These are phyloP conservation scores for Chymomyza amoena DNA, from an alignment of 2,888 invertebrate genomes.

Conservation along the genomic window DNA sequence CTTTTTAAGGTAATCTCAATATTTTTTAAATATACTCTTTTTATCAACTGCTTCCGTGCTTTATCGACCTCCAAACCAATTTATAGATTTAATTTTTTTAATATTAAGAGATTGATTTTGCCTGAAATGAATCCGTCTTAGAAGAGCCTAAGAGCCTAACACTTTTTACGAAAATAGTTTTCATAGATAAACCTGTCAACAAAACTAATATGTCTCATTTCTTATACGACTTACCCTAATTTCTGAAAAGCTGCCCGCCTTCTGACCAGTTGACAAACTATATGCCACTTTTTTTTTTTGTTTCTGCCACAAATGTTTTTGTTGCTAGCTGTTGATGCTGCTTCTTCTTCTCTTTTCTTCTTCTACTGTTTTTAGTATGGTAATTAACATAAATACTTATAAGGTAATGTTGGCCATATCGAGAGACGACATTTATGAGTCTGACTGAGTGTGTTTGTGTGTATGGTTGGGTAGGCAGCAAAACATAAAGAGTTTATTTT, in stretches of 20 bases:
- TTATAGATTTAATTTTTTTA: too few species aligned
- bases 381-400: constrained; percentile 65
- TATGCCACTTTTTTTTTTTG: constrained; percentile 38
- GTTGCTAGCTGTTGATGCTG: constrained; percentile 19
- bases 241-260: background rate
- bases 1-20: too few species aligned
- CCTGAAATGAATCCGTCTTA: too few species aligned
- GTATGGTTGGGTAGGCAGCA: constrained; percentile 40
- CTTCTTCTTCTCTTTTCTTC: constrained; percentile 2
- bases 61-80: too few species aligned
- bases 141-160: too few species aligned
- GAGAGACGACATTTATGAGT: constrained; percentile 23
- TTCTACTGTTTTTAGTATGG: constrained; percentile 48
- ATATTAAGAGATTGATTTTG: too few species aligned
- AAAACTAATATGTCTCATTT: background rate
- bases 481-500: constrained; percentile 2
- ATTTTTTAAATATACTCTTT: too few species aligned
- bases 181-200: background rate
- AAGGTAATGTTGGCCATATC: constrained; percentile 55
- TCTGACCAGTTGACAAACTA: constrained; percentile 15
- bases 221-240: background rate
- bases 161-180: too few species aligned
- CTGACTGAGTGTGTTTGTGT: constrained; percentile 29
- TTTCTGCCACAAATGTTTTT: background rate
- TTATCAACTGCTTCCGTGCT: too few species aligned